phyloP scores from a whole-genome alignment of 53 echinoderm and acorn worm species.

The Echinometra lucunter region DNA sequence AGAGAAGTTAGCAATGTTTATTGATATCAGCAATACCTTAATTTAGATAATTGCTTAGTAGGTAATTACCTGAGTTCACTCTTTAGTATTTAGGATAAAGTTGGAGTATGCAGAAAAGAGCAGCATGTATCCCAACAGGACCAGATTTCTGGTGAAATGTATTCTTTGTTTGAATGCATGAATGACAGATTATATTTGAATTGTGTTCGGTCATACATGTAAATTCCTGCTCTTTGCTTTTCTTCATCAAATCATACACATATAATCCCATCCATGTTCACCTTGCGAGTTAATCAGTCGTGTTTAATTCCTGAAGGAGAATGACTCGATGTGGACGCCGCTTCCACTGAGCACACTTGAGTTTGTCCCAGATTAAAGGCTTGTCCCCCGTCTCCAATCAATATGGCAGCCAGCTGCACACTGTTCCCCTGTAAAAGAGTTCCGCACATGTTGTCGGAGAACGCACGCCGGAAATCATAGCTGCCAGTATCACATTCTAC shows the following conservation, averaged over 20 bases:
- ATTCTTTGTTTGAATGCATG: not conserved
- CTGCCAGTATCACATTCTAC: constrained; percentile 24
- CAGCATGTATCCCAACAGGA: not conserved
- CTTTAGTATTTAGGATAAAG: too few species aligned
- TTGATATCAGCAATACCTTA: not conserved
- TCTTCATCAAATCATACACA: not conserved
- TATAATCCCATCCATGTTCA: not conserved
- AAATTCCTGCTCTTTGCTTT: not conserved
- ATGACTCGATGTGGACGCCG: not conserved
- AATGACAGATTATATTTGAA: not conserved
- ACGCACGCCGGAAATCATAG: constrained; percentile 29
- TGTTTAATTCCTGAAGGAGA: not conserved
- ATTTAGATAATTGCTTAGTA: not conserved
- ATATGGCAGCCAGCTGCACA: constrained; percentile 40
- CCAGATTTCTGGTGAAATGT: not conserved
- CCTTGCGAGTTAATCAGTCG: not conserved
- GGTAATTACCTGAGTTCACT: not conserved
- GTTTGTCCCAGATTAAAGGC: constrained; percentile 20
- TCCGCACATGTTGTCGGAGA: constrained; percentile 30
- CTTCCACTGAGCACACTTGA: not conserved
- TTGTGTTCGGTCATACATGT: not conserved
- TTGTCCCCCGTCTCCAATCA: constrained; percentile 1
- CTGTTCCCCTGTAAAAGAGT: constrained; percentile 8
- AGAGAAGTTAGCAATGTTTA: not conserved
- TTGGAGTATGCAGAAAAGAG: too few species aligned